phyloP scores from a whole-genome alignment of 2,888 invertebrate genomes.

The Miltochrista miniata region DNA sequence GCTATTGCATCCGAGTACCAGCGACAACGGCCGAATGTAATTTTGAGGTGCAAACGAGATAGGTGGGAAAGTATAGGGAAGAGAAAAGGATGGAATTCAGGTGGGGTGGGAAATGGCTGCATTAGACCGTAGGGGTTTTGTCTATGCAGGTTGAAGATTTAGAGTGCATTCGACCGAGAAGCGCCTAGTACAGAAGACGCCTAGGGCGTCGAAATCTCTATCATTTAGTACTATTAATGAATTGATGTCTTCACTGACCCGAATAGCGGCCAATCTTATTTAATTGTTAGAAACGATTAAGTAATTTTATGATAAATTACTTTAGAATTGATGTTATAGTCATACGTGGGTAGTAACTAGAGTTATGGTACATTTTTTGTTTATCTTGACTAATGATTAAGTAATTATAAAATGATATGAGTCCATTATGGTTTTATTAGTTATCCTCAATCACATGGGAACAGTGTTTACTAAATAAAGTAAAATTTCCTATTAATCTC shows the following conservation, averaged over 20 bases:
- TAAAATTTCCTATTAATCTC: too few species aligned
- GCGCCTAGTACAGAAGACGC: constrained; percentile 46
- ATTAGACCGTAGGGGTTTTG: constrained; percentile 61
- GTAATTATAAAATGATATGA: constrained; percentile 19
- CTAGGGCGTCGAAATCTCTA: constrained; percentile 53
- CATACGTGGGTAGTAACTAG: constrained; percentile 49
- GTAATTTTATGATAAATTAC: constrained; percentile 64
- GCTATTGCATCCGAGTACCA: constrained; percentile 80
- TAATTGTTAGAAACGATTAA: constrained; percentile 65
- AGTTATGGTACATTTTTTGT: constrained; percentile 33
- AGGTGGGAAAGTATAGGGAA: constrained; percentile 45
- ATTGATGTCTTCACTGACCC: constrained; percentile 70
- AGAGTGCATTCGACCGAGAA: constrained; percentile 69
- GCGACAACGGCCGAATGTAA: constrained; percentile 78
- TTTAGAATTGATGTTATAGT: constrained; percentile 55
- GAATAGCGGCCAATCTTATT: constrained; percentile 69
- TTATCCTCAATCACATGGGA: background rate
- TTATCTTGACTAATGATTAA: constrained; percentile 26
- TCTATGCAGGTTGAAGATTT: constrained; percentile 70
- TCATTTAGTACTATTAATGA: constrained; percentile 67
- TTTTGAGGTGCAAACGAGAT: constrained; percentile 73
- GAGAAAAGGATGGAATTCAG: constrained; percentile 63
- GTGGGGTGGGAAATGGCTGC: constrained; percentile 72
- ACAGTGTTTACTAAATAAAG: too few species aligned
- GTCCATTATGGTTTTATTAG: constrained; percentile 6